Conservation (phyloP, 2,888 invertebrate species). For the Choristoneura rosaceana region DNA sequence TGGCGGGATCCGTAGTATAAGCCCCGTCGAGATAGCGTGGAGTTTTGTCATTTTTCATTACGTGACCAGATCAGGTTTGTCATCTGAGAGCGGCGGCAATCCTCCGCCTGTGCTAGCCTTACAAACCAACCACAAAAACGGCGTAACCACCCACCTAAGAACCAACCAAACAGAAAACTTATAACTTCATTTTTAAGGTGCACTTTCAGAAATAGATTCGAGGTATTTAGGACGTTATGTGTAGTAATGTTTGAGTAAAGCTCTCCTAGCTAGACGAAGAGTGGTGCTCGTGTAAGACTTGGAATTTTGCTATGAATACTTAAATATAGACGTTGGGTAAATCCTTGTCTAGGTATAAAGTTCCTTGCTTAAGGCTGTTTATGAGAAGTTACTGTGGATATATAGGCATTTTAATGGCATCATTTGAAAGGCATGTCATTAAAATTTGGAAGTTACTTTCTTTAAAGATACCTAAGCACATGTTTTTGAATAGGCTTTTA, state of each 20-base stretch:
- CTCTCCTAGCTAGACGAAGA: conserved; percentile 72
- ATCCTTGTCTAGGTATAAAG: conserved; percentile 59
- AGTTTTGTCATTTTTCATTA: conserved; percentile 88
- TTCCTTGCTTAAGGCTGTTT: conserved; percentile 31
- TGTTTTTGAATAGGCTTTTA: no score
- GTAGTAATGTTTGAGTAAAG: conserved; percentile 60
- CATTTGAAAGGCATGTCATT: no score
- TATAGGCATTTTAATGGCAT: no score
- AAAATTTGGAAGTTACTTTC: no score
- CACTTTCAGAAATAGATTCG: conserved; percentile 25
- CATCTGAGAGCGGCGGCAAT: conserved; percentile 70
- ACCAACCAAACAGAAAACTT: conserved; percentile 44
- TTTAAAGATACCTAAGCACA: no score
- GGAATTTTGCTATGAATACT: conserved; percentile 74
- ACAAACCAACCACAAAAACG: conserved; percentile 47
- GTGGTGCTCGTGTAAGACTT: conserved; percentile 69
- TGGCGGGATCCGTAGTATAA: conserved; percentile 53
- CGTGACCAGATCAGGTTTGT: conserved; percentile 88
- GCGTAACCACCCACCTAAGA: conserved; percentile 29
- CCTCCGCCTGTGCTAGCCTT: conserved; percentile 62
- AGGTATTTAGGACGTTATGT: conserved; percentile 43
- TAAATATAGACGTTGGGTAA: conserved; percentile 64
- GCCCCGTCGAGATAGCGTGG: conserved; percentile 57
- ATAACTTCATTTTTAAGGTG: conserved; percentile 16
- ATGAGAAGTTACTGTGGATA: neutral